Percentiles rank a stretch among this genome's conserved stretches.
Conservation (phyloP, 2,888 invertebrate genomes). For the Patella ulyssiponensis region DNA sequence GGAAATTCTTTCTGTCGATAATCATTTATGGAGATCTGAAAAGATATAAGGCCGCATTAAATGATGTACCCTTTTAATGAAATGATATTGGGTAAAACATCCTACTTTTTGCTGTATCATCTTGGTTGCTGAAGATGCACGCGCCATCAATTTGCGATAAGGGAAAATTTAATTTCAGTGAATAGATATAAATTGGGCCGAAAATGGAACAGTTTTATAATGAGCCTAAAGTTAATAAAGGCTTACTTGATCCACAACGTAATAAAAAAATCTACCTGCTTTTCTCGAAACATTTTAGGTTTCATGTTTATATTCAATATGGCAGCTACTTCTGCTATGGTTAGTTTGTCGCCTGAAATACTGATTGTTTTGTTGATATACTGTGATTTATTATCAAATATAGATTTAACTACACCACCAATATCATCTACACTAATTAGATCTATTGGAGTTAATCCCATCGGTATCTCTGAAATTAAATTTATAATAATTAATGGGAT, state of each 20-base stretch:
- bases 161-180: too few species aligned
- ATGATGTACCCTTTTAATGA: too few species aligned
- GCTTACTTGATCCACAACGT: background rate
- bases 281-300: slow-evolving; percentile 56
- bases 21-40: slow-evolving; percentile 82
- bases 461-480: slow-evolving; percentile 58
- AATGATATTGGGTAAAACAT: too few species aligned
- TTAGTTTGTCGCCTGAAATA: slow-evolving; percentile 63
- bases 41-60: slow-evolving; percentile 57
- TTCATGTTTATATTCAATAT: slow-evolving; percentile 47
- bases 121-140: too few species aligned
- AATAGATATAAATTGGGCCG: too few species aligned
- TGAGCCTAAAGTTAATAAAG: background rate
- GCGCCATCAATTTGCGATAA: too few species aligned
- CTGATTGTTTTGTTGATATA: slow-evolving; percentile 60
- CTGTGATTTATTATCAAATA: slow-evolving; percentile 43
- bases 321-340: slow-evolving; percentile 59
- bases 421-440: slow-evolving; percentile 63
- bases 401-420: slow-evolving; percentile 54
- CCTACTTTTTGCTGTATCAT: too few species aligned
- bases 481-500: too few species aligned
- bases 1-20: slow-evolving; percentile 42
- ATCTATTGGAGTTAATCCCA: slow-evolving; percentile 59
- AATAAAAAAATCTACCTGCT: slow-evolving; percentile 51
- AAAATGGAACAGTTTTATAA: background rate